These are phyloP conservation scores for Malurus alboscapulatus DNA, from an alignment of 2,113 vertebrate genomes.

Conservation along the genomic window DNA sequence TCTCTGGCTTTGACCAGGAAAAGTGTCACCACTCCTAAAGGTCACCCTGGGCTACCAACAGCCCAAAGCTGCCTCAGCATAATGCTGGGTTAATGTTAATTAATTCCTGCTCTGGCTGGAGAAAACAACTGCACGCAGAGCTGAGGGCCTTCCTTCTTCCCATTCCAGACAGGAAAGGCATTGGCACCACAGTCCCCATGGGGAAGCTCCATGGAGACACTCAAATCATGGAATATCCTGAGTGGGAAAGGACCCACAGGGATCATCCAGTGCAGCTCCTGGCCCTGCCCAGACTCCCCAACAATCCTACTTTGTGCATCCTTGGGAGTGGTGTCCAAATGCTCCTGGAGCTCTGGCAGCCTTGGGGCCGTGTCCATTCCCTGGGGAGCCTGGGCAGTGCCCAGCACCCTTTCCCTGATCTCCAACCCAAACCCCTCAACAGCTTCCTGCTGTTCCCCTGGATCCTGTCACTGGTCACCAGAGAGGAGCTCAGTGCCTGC, in stretches of 20 bases:
- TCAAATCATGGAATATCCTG: background rate
- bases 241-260: background rate
- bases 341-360: background rate
- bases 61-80: background rate
- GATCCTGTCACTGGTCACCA: background rate
- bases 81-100: background rate
- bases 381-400: background rate
- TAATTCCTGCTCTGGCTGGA: background rate
- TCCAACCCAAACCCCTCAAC: background rate
- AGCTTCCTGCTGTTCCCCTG: background rate
- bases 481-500: background rate
- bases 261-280: background rate
- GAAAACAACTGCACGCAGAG: background rate
- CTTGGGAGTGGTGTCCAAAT: fast-evolving
- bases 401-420: fast-evolving
- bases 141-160: background rate
- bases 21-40: background rate
- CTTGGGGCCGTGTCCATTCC: fast-evolving
- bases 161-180: background rate
- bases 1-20: background rate
- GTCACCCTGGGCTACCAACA: background rate
- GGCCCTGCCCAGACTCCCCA: background rate
- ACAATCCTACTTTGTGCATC: background rate
- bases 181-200: background rate
- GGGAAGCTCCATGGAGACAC: background rate